A percentile compares a stretch with the other conserved stretches of the same genome.
phyloP scores from a whole-genome alignment of 2,113 vertebrate species.

The Prunella fulvescens region DNA sequence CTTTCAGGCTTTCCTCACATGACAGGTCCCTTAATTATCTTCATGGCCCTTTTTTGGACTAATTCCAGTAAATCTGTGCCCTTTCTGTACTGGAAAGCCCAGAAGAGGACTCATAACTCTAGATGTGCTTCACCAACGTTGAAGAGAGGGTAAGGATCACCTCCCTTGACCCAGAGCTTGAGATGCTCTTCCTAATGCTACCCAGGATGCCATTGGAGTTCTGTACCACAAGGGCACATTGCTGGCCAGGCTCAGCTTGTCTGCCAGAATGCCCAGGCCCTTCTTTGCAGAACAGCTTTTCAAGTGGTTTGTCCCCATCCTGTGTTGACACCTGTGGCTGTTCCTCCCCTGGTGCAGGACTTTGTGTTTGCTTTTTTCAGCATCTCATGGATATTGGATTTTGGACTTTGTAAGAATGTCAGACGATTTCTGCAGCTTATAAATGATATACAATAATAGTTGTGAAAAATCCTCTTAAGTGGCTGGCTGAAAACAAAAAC shows the following conservation, averaged over 20 bases:
- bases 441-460: not conserved
- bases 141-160: not conserved
- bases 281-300: not conserved
- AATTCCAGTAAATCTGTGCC: not conserved
- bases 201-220: not conserved
- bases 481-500: not conserved
- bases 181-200: not conserved
- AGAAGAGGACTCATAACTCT: not conserved
- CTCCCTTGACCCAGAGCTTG: not conserved
- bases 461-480: not conserved
- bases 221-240: not conserved
- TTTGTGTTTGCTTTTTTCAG: not conserved
- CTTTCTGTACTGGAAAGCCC: not conserved
- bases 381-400: not conserved
- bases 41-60: not conserved
- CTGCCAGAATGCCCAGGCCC: not conserved
- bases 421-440: not conserved
- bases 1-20: not conserved
- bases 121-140: not conserved
- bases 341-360: not conserved
- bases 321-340: not conserved
- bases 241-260: not conserved
- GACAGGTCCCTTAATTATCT: not conserved
- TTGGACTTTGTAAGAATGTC: not conserved
- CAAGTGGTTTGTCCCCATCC: not conserved